Evolutionary conservation across 2,888 invertebrate genomes (phyloP), one percentile per base, ranked within the genome.

Genomic region (Sphinx pinastri): DNA sequence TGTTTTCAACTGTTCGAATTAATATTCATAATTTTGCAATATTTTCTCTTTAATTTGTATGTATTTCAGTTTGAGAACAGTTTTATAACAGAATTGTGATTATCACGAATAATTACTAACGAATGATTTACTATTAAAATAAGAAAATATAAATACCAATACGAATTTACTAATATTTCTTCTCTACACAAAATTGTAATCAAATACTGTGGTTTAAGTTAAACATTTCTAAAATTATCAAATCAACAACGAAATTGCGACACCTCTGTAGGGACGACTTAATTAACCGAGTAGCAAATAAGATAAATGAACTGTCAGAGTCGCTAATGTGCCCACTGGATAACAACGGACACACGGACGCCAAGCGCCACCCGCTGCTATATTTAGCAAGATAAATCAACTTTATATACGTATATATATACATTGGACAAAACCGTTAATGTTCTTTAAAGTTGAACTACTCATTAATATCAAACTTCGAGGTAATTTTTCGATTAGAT

Each of bases 291-390:
- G 85, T 85, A 86, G 88, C 88, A 89, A 90, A 91, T 88, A 92
- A 91, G 92, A 92, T 90, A 87, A 89, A 92, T 91, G 90, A 88
- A 89, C 88, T 92, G 91, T 92, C 92, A 88, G 84, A 82, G 86
- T 81, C 79, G 85, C 88, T 90, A 89, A 90, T 90, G 88, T 83
- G 79, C 75, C 75, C 80, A 76, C 81, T 81, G 84, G 84, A 81
- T 84, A 78, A 77, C 78, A 73, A 74, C 73, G 75, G 80, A 85
- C 84, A 82, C 76, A 85, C 80, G 74, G 77, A 25, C 73, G 45
- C 57, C 51, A 49, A 51, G 75, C 69, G 57, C 55, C 68, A 68
- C 74, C 60, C 13, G 54, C 63, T 14, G 5, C 49, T 63, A 63
- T 4, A 38, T 51, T 4, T 51, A 7, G 10, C 10, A 11, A 51